Base-by-base conservation (phyloP, 1,140 invertebrate genomes). In the Zaprionus davidi region DNA sequence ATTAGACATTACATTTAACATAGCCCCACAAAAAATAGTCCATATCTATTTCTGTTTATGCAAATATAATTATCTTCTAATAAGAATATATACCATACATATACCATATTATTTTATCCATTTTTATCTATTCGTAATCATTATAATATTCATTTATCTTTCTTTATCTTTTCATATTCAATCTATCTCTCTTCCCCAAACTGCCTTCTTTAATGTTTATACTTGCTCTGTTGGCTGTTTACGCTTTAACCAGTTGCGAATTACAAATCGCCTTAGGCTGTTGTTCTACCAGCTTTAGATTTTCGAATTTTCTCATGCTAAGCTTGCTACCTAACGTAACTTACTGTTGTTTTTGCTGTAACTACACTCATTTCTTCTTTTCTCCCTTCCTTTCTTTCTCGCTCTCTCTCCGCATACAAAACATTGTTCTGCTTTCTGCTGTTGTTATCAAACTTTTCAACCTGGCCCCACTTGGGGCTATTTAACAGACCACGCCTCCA, bases 221-320 rank as follows among this genome's bases (percentile, higher is more conserved):
- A 38, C 36, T 12, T n/a, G 41, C n/a, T 46, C 6, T 9, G 9
- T 5, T 9, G 6, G 17, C 34, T 58, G 5, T 13, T 11, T 15
- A 15, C 5, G n/a, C 44, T 49, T 69, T 12, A 60, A 53, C 44
- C n/a, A 17, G 22, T 55, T 70, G 22, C 1, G 24, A 70, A 70
- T 58, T 57, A 34, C 24, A 66, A 58, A 22, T 22, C 20, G 1
- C 9, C 5, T n/a, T 17, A 49, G 3, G 5, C n/a, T 13, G n/a
- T 31, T 17, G 34, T 57, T 36, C 51, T 5, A 24, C 12, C 7
- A 46, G 49, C 20, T 28, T 62, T 46, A 28, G 46, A 12, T n/a
- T 59, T 58, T 17, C 7, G 13, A 28, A 24, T 26, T 53, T 26
- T 53, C 41, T 17, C 41, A 9, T 17, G 41, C 46, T 49, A 20